These are phyloP conservation scores for Xestia sexstrigata DNA, from an alignment of 2,888 invertebrate genomes.

Conservation along the genomic window DNA sequence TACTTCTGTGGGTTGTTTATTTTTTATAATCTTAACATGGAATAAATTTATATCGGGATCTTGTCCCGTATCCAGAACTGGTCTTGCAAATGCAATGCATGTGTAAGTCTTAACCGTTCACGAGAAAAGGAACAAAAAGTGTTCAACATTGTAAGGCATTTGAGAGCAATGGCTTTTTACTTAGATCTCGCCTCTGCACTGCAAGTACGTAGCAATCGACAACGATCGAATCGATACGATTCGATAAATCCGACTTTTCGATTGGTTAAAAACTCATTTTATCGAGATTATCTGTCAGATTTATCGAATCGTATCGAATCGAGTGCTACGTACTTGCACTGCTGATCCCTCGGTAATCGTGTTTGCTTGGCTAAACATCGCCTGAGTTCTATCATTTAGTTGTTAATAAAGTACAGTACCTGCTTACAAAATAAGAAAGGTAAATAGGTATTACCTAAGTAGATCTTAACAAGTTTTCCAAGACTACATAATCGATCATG, in stretches of 20 bases:
- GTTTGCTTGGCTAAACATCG: conserved; percentile 11
- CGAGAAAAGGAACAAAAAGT: conserved; percentile 60
- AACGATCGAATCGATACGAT: too few relatives aligned
- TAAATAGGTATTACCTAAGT: background rate
- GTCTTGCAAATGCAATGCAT: conserved; percentile 57
- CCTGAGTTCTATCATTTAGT: conserved; percentile 8
- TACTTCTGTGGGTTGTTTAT: conserved; percentile 38
- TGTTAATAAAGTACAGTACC: conserved; percentile 1
- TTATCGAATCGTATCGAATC: too few relatives aligned
- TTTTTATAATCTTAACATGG: conserved; percentile 39
- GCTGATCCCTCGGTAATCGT: conserved; percentile 10
- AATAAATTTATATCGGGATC: conserved; percentile 62
- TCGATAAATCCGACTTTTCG: too few relatives aligned
- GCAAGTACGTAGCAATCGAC: too few relatives aligned
- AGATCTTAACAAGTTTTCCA: background rate
- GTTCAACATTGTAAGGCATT: conserved; percentile 49
- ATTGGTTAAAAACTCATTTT: too few relatives aligned
- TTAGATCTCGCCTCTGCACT: conserved; percentile 17
- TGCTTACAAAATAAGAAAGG: background rate
- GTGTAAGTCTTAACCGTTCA: conserved; percentile 48
- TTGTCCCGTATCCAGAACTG: conserved; percentile 66
- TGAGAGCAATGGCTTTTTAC: conserved; percentile 53
- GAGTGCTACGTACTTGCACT: too few relatives aligned
- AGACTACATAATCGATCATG: background rate
- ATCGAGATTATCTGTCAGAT: too few relatives aligned